Conservation (phyloP, 2,888 invertebrate genomes). For the Leptopilina drosophilae region DNA sequence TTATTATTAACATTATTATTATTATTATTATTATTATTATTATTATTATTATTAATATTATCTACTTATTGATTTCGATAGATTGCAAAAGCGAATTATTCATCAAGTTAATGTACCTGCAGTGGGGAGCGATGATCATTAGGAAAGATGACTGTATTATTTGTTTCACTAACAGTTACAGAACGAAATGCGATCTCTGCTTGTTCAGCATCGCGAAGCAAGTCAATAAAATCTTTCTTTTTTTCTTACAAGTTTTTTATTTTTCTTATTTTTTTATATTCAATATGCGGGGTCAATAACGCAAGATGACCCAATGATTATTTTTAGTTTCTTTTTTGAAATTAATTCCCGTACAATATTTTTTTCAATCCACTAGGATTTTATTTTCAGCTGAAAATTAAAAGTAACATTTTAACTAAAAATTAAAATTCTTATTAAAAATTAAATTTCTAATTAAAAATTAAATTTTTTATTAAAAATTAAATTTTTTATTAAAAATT, state of each 20-base stretch:
- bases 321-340: too few relatives aligned
- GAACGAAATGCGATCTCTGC: constrained; percentile 26
- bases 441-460: too few relatives aligned
- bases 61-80: constrained; percentile 20
- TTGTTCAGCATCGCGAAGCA: constrained; percentile 13
- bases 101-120: constrained; percentile 23
- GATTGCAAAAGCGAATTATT: constrained; percentile 33
- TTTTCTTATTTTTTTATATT: constrained; percentile 13
- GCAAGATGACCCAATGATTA: too few relatives aligned
- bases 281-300: too few relatives aligned
- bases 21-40: background rate
- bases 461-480: too few relatives aligned
- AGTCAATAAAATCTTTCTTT: constrained; percentile 26
- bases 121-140: constrained; percentile 47
- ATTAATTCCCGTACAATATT: too few relatives aligned
- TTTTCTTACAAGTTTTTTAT: background rate
- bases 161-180: constrained; percentile 47
- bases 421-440: too few relatives aligned
- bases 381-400: too few relatives aligned
- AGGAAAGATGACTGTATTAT: constrained; percentile 59
- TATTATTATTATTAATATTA: background rate
- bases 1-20: too few relatives aligned
- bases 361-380: too few relatives aligned
- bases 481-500: too few relatives aligned
- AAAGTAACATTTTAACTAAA: too few relatives aligned